A percentile compares a stretch with the other conserved stretches of the same genome.
Conservation (phyloP, 2,888 invertebrate species). For the Stramonita haemastoma region DNA sequence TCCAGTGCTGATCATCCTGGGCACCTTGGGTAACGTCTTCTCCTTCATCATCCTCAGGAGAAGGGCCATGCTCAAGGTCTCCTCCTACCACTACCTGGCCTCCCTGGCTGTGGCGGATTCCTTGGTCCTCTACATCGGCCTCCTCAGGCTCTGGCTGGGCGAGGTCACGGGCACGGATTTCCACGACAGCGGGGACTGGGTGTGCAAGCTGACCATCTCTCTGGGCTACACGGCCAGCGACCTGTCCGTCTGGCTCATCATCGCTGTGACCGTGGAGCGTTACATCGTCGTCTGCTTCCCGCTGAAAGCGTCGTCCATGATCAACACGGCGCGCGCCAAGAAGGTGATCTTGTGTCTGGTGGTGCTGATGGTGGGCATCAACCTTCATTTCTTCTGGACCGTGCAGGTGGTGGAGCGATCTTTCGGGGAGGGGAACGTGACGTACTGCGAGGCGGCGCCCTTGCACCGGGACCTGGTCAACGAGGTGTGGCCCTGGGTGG, state of each 20-base stretch:
- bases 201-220: slow-evolving; percentile 69
- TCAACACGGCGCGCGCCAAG: slow-evolving; percentile 66
- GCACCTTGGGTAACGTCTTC: slow-evolving; percentile 74
- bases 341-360: slow-evolving; percentile 64
- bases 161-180: slow-evolving; percentile 67
- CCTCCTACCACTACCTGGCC: slow-evolving; percentile 74
- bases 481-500: slow-evolving; percentile 73
- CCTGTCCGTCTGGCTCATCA: slow-evolving; percentile 74
- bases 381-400: slow-evolving; percentile 73
- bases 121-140: slow-evolving; percentile 71
- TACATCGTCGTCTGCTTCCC: slow-evolving; percentile 75
- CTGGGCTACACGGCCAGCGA: slow-evolving; percentile 72
- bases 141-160: slow-evolving; percentile 72
- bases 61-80: slow-evolving; percentile 71
- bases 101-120: slow-evolving; percentile 74
- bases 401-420: slow-evolving; percentile 54
- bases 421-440: slow-evolving; percentile 47
- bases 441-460: slow-evolving; percentile 54
- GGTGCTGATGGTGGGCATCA: slow-evolving; percentile 63
- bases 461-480: slow-evolving; percentile 54
- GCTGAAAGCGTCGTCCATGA: slow-evolving; percentile 68
- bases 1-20: slow-evolving; percentile 70
- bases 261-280: slow-evolving; percentile 75
- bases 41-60: slow-evolving; percentile 73
- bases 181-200: slow-evolving; percentile 63